phyloP scores from a whole-genome alignment of 2,888 invertebrate genomes.

The Drosophila quinaria region DNA sequence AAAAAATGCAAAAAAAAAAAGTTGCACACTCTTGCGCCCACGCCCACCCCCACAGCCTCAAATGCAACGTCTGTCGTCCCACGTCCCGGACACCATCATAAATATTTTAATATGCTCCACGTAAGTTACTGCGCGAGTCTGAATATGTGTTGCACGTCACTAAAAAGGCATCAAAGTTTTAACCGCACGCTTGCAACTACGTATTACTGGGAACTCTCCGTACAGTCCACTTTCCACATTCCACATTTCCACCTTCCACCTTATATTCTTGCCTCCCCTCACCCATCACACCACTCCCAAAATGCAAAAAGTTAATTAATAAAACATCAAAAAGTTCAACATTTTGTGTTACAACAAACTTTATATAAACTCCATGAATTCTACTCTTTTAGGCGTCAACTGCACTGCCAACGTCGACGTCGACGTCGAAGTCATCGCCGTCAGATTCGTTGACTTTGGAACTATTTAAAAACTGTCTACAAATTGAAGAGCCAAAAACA shows the following conservation, averaged over 20 bases:
- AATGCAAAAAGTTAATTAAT: constrained; percentile 80
- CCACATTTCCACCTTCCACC: not conserved
- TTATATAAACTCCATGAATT: constrained; percentile 80
- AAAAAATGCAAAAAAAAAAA: constrained; percentile 38
- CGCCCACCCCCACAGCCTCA: constrained; percentile 4
- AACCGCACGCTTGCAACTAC: constrained; percentile 67
- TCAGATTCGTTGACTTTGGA: constrained; percentile 43
- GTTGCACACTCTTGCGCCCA: constrained; percentile 27
- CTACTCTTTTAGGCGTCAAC: constrained; percentile 65
- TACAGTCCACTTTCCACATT: constrained; percentile 7
- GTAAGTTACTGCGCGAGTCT: constrained; percentile 44
- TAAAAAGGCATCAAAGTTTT: constrained; percentile 79
- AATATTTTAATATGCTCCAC: constrained; percentile 75
- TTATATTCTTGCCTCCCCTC: not conserved
- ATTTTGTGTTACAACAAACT: constrained; percentile 76
- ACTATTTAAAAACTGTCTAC: constrained; percentile 55
- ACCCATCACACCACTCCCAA: constrained; percentile 7
- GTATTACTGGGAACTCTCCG: constrained; percentile 20
- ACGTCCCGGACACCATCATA: constrained; percentile 50
- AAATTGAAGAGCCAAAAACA: constrained; percentile 23
- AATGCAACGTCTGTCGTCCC: not conserved
- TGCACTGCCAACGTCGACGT: constrained; percentile 15
- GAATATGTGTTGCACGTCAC: constrained; percentile 69
- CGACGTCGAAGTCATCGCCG: constrained; percentile 6
- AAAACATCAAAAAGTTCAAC: constrained; percentile 82